A percentile compares a stretch with the other conserved stretches of the same genome.
phyloP scores from a whole-genome alignment of 2,113 vertebrate species.

The Plecotus auritus region DNA sequence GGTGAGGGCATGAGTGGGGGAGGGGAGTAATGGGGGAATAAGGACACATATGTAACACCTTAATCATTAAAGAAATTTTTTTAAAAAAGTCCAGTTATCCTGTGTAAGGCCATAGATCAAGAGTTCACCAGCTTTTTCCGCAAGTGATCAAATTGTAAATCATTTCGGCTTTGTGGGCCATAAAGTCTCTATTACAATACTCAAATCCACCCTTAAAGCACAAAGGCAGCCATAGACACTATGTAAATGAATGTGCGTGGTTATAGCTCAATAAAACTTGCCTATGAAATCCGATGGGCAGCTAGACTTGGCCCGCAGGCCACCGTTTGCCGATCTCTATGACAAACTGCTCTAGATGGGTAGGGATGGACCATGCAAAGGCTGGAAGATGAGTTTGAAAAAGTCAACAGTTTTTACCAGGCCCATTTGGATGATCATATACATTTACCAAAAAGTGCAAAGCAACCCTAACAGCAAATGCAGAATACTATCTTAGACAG shows the following conservation, averaged over 20 bases:
- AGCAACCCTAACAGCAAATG: not conserved
- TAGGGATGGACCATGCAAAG: not conserved
- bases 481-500: not conserved
- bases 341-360: not conserved
- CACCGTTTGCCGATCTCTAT: not conserved
- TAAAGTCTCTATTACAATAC: not conserved
- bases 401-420: not conserved
- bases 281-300: not conserved
- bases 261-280: not conserved
- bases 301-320: not conserved
- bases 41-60: no score
- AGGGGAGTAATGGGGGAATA: no score
- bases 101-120: not conserved
- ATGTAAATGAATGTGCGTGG: not conserved
- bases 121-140: not conserved
- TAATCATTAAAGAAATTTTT: no score
- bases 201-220: not conserved
- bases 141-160: not conserved
- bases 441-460: not conserved
- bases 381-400: not conserved
- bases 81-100: not conserved
- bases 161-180: not conserved
- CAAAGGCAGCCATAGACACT: not conserved
- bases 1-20: no score
- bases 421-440: not conserved